Evolutionary conservation across 2,797 vertebrate genomes (phyloP).

Genomic region (Myripristis jacobus): DNA sequence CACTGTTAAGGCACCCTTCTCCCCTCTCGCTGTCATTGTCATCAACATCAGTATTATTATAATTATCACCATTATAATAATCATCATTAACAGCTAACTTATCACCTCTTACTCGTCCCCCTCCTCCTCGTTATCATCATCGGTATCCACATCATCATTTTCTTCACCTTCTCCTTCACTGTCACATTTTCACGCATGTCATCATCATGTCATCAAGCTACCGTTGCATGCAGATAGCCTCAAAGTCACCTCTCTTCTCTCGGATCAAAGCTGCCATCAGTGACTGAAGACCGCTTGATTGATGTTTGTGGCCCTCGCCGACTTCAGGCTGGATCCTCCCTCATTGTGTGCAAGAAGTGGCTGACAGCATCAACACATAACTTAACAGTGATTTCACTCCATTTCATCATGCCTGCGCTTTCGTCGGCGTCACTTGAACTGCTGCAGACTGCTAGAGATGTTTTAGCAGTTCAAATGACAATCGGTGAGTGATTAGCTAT

Average conservation of each 20-base stretch:
- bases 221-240: conserved; percentile 43
- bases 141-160: not conserved
- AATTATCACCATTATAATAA: conserved; percentile 1
- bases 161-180: conserved; percentile 33
- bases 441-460: conserved; percentile 53
- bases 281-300: conserved; percentile 41
- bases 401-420: conserved; percentile 76
- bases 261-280: conserved; percentile 62
- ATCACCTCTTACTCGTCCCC: conserved; percentile 10
- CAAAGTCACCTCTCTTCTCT: conserved; percentile 57
- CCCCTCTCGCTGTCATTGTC: not conserved
- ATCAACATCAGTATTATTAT: conserved; percentile 25
- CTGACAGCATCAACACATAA: conserved; percentile 50
- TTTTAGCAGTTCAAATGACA: conserved; percentile 59
- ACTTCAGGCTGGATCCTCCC: conserved; percentile 19
- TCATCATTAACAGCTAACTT: conserved; percentile 12
- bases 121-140: conserved; percentile 16
- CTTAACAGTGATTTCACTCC: conserved; percentile 55
- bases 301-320: conserved; percentile 47
- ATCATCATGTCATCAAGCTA: conserved; percentile 25
- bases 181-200: conserved; percentile 39
- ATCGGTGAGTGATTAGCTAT: conserved; percentile 48
- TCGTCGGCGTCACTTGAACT: conserved; percentile 49
- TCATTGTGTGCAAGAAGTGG: conserved; percentile 45
- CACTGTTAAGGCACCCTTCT: too few relatives aligned